Evolutionary conservation across 2,113 vertebrate genomes (phyloP).

Genomic region (Myocastor coypus): DNA sequence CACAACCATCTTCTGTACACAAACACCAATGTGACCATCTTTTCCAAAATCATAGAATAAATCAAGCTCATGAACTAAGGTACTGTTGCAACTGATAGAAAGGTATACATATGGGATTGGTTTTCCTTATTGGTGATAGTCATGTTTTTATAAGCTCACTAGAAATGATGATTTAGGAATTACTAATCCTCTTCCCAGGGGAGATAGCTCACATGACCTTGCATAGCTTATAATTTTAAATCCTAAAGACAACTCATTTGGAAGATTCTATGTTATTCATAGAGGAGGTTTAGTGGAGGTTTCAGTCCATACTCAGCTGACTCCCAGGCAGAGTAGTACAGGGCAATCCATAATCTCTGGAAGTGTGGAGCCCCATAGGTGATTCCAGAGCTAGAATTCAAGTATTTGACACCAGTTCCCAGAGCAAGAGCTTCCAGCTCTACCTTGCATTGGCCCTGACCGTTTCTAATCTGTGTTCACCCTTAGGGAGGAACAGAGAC

Average conservation of each 20-base stretch:
- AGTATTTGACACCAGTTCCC: too few species aligned
- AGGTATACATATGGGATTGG: neutral
- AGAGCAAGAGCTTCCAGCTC: neutral
- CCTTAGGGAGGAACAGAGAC: neutral
- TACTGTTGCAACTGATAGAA: too few species aligned
- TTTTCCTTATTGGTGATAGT: neutral
- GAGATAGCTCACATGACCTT: neutral
- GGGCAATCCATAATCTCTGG: neutral
- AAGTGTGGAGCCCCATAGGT: neutral
- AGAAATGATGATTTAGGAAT: neutral
- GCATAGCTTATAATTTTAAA: conserved; percentile 4
- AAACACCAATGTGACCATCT: neutral
- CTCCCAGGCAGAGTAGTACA: too few species aligned
- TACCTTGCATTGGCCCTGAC: neutral
- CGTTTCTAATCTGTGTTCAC: neutral
- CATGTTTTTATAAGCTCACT: neutral
- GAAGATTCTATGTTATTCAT: neutral
- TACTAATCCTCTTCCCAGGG: neutral
- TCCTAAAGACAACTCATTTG: neutral
- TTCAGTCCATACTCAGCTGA: too few species aligned
- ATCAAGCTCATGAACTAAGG: neutral
- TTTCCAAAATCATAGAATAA: neutral
- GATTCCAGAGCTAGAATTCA: neutral
- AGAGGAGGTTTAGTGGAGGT: neutral
- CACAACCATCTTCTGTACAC: neutral